A percentile compares a stretch with the other conserved stretches of the same genome.
phyloP scores from a whole-genome alignment of 1,140 invertebrate species.

The Wasmannia auropunctata region DNA sequence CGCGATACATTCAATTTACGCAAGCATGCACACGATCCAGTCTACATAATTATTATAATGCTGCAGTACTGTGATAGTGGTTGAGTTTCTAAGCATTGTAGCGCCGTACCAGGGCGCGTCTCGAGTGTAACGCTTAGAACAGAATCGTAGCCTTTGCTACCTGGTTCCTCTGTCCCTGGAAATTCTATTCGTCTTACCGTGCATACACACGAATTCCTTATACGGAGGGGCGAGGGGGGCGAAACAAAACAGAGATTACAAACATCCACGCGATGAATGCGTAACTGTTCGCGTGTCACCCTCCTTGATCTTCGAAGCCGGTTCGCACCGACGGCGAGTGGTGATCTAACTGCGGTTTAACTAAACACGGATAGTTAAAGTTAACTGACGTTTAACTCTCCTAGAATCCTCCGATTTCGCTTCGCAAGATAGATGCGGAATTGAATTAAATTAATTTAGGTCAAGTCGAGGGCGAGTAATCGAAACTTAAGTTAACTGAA shows the following conservation, averaged over 20 bases:
- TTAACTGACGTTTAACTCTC: background rate
- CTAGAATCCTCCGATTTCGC: background rate
- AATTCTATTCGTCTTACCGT: constrained; percentile 31
- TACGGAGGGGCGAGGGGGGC: background rate
- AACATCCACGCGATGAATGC: background rate
- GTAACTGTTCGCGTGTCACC: background rate
- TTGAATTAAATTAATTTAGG: constrained; percentile 12
- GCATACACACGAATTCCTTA: background rate
- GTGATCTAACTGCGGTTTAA: constrained; percentile 16
- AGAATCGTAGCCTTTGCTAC: background rate
- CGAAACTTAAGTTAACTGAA: constrained; percentile 11
- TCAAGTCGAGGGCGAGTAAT: background rate
- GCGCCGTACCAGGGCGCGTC: constrained; percentile 72
- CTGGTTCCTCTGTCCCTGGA: background rate
- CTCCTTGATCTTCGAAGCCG: background rate
- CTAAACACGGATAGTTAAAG: constrained; percentile 11
- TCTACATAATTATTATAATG: constrained; percentile 83
- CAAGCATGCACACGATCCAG: constrained; percentile 68
- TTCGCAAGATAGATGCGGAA: background rate
- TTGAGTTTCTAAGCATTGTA: constrained; percentile 82
- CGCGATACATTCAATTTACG: constrained; percentile 65
- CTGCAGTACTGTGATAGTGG: constrained; percentile 81
- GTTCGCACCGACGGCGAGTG: constrained; percentile 6
- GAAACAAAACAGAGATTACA: constrained; percentile 33
- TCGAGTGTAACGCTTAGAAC: constrained; percentile 13